These are phyloP conservation scores for Cheilosia impressa DNA, from an alignment of 2,888 invertebrate genomes.

Conservation along the genomic window DNA sequence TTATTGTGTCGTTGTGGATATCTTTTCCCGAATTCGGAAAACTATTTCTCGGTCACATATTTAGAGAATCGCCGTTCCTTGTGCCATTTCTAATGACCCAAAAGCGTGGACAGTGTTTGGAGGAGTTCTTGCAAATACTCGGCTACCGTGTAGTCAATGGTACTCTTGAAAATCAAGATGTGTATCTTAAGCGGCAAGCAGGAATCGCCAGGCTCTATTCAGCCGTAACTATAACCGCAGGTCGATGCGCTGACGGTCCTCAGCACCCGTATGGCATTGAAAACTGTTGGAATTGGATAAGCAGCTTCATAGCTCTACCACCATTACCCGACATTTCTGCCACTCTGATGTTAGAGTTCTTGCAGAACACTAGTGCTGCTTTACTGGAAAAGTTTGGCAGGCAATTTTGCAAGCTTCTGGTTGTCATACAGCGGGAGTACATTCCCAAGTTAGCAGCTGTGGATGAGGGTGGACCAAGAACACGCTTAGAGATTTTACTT, in stretches of 20 bases:
- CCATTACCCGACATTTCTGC: slow-evolving; percentile 93
- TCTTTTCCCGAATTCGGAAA: slow-evolving; percentile 92
- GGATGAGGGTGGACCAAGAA: slow-evolving; percentile 90
- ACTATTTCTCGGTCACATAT: slow-evolving; percentile 91
- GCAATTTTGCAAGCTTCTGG: slow-evolving; percentile 91
- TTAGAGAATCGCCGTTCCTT: slow-evolving; percentile 91
- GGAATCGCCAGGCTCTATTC: slow-evolving; percentile 92
- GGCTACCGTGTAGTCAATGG: slow-evolving; percentile 89
- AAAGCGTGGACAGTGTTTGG: slow-evolving; percentile 88
- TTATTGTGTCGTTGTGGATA: slow-evolving; percentile 91
- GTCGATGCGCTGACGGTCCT: slow-evolving; percentile 85
- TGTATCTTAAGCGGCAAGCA: slow-evolving; percentile 91
- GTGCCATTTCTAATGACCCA: slow-evolving; percentile 91
- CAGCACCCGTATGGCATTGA: slow-evolving; percentile 89
- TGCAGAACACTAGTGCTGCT: slow-evolving; percentile 90
- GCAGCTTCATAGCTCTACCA: slow-evolving; percentile 89
- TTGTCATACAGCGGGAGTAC: slow-evolving; percentile 88
- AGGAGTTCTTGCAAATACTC: slow-evolving; percentile 89
- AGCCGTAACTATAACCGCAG: slow-evolving; percentile 89
- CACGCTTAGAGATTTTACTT: slow-evolving; percentile 90
- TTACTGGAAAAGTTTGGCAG: slow-evolving; percentile 88
- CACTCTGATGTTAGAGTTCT: slow-evolving; percentile 90
- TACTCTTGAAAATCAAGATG: slow-evolving; percentile 91
- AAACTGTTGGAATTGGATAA: slow-evolving; percentile 93
- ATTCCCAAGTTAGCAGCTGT: slow-evolving; percentile 84